phyloP scores from a whole-genome alignment of 2,797 vertebrate species.

The Pterois miles region DNA sequence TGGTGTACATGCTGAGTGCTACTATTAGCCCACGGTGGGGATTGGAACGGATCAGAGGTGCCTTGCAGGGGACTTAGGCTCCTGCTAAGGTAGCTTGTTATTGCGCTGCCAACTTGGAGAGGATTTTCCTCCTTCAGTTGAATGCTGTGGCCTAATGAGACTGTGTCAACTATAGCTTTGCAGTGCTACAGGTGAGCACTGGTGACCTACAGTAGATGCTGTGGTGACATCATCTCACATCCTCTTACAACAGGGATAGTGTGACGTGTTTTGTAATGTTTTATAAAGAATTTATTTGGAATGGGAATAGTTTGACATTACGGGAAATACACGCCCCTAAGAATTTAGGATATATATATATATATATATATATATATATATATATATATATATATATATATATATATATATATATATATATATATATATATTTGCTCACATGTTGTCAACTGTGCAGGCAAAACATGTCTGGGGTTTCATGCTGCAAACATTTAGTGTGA shows the following conservation, averaged over 20 bases:
- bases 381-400: no score
- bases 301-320: not conserved
- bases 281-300: not conserved
- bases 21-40: conserved; percentile 63
- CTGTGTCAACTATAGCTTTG: conserved; percentile 37
- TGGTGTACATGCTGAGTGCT: conserved; percentile 57
- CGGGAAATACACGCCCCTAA: not conserved
- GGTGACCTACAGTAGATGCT: conserved; percentile 17
- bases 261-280: not conserved
- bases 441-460: not conserved
- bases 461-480: not conserved
- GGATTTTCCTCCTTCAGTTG: conserved; percentile 46
- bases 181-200: conserved; percentile 16
- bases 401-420: no score
- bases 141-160: conserved; percentile 50
- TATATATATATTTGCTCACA: not conserved
- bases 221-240: conserved; percentile 29
- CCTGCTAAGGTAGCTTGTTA: conserved; percentile 64
- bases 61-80: conserved; percentile 55
- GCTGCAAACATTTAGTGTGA: not conserved
- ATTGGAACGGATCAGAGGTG: conserved; percentile 70
- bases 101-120: conserved; percentile 36
- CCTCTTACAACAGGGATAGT: not conserved
- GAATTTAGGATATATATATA: not conserved
- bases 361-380: no score